These are phyloP conservation scores for Mixornis gularis DNA, from an alignment of 2,113 vertebrate genomes.

Conservation along the genomic window DNA sequence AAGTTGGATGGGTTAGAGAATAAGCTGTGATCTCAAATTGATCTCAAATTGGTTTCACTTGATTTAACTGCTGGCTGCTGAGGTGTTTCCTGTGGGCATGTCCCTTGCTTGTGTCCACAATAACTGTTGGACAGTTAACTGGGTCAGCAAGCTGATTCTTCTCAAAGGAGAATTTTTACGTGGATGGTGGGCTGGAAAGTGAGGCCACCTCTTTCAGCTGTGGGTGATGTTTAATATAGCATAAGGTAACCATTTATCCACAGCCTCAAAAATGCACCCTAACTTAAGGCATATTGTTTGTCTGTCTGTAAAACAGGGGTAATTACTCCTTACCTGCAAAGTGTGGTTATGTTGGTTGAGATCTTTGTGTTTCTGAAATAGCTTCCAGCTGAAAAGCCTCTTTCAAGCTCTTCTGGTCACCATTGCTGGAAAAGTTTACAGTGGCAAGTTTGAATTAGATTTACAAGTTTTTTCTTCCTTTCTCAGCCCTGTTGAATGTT, in stretches of 20 bases:
- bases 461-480: not conserved
- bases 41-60: not conserved
- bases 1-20: not conserved
- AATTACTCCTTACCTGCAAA: not conserved
- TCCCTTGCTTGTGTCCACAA: not conserved
- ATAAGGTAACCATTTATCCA: not conserved
- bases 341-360: not conserved
- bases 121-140: not conserved
- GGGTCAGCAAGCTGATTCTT: not conserved
- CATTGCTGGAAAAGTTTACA: not conserved
- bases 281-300: not conserved
- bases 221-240: not conserved
- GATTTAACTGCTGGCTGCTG: not conserved
- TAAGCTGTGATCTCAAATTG: not conserved
- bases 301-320: not conserved
- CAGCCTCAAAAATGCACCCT: not conserved
- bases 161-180: not conserved
- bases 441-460: not conserved
- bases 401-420: not conserved
- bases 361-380: not conserved
- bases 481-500: not conserved
- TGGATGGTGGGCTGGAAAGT: not conserved
- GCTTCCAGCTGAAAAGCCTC: not conserved
- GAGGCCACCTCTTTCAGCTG: not conserved
- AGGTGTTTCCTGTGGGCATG: not conserved